Evolutionary conservation across 2,797 vertebrate genomes (phyloP).

Genomic region (Myotis vivesi): DNA sequence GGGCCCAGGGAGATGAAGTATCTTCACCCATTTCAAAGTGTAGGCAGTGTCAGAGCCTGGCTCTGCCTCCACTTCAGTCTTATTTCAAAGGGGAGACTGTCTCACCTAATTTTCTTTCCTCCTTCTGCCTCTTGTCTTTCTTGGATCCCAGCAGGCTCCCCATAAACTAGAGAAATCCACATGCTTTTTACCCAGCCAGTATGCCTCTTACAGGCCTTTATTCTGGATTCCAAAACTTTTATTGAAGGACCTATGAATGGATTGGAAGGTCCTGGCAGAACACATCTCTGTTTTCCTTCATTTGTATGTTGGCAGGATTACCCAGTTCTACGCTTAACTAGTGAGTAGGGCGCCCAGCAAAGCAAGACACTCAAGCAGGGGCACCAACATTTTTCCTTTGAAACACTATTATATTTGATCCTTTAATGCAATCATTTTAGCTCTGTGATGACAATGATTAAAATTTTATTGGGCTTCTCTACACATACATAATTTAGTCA

Average conservation of each 20-base stretch:
- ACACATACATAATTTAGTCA: not conserved
- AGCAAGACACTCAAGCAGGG: not conserved
- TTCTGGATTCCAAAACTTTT: not conserved
- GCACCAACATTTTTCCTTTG: not conserved
- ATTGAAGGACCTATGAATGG: not conserved
- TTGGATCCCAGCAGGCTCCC: not conserved
- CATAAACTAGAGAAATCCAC: not conserved
- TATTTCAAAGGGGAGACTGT: not conserved
- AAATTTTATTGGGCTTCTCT: not conserved
- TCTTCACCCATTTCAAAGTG: not conserved
- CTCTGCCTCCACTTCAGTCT: not conserved
- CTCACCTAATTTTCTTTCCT: not conserved
- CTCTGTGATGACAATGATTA: not conserved
- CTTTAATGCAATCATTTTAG: not conserved
- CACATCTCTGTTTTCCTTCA: not conserved
- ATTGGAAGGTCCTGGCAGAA: not conserved
- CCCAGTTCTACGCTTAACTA: not conserved
- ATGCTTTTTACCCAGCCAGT: not conserved
- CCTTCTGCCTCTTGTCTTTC: not conserved
- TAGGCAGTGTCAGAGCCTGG: not conserved
- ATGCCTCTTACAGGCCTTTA: not conserved
- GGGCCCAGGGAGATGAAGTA: not conserved
- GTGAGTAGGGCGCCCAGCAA: not conserved
- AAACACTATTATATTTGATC: not conserved
- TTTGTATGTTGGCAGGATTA: conserved; percentile 7